Conservation (phyloP, 2,113 vertebrate species). For the Scortum barcoo region DNA sequence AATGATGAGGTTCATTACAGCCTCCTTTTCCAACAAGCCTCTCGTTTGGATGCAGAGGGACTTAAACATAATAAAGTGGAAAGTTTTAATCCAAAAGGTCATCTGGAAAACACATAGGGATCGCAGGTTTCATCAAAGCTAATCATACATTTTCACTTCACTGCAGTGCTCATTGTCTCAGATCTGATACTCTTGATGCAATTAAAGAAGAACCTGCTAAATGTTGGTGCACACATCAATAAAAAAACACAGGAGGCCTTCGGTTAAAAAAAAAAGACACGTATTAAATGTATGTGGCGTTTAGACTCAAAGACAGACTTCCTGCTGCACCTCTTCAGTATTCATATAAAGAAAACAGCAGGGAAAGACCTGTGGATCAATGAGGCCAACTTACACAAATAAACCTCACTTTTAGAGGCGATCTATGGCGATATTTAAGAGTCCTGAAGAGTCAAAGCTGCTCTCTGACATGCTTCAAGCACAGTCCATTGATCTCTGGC, state of each 20-base stretch:
- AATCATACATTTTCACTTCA: no score
- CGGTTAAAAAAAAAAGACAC: no score
- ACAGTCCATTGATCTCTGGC: neutral
- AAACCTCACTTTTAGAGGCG: neutral
- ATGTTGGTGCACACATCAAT: no score
- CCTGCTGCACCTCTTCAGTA: no score
- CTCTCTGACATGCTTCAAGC: neutral
- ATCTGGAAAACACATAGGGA: neutral
- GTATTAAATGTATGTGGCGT: no score
- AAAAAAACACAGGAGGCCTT: no score
- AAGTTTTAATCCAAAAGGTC: neutral
- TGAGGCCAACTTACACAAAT: neutral
- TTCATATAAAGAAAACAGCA: no score
- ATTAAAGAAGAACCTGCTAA: no score
- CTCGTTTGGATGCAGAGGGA: no score
- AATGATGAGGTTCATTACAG: neutral
- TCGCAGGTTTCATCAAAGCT: neutral
- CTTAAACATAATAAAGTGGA: neutral
- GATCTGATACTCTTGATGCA: no score
- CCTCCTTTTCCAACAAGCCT: neutral
- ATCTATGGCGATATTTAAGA: neutral
- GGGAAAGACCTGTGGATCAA: neutral
- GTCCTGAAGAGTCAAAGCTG: neutral
- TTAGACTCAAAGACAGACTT: no score
- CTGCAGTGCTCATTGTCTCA: no score